These are phyloP conservation scores for Dendroctonus ponderosae DNA, from an alignment of 1,140 invertebrate species.

Conservation along the genomic window DNA sequence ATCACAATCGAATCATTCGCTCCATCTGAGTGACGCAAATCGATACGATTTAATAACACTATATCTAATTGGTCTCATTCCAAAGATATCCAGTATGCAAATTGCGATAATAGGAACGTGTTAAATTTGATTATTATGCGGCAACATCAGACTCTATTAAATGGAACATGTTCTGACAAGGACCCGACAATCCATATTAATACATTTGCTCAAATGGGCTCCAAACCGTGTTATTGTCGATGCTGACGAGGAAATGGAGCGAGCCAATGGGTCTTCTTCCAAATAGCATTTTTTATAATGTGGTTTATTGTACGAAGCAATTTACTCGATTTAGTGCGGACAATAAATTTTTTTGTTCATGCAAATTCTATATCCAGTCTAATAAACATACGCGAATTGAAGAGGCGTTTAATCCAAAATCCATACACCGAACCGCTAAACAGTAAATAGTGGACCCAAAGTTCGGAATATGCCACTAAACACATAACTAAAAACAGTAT, in stretches of 20 bases:
- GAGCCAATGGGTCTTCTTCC: too few species aligned
- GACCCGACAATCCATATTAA: too few species aligned
- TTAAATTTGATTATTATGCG: constrained; percentile 13
- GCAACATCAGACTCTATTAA: constrained; percentile 4
- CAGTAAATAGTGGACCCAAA: constrained; percentile 5
- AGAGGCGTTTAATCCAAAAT: background rate
- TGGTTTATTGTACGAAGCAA: too few species aligned
- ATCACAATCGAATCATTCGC: too few species aligned
- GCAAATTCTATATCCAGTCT: background rate
- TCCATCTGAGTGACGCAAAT: background rate
- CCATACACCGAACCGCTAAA: background rate
- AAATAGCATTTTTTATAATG: too few species aligned
- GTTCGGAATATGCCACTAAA: constrained; percentile 2
- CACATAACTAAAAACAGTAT: constrained; percentile 14
- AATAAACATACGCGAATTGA: constrained; percentile 1
- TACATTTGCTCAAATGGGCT: too few species aligned
- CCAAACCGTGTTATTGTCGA: too few species aligned
- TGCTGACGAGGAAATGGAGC: too few species aligned
- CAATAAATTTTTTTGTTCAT: too few species aligned
- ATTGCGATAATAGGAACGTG: constrained; percentile 10
- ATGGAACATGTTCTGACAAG: background rate
- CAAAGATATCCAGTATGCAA: constrained; percentile 5
- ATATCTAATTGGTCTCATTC: constrained; percentile 2
- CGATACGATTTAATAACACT: constrained; percentile 1
- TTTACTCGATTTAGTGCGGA: too few species aligned